Percentiles rank a stretch among this genome's conserved stretches.
phyloP scores from a whole-genome alignment of 2,113 vertebrate genomes.

The Willisornis vidua region DNA sequence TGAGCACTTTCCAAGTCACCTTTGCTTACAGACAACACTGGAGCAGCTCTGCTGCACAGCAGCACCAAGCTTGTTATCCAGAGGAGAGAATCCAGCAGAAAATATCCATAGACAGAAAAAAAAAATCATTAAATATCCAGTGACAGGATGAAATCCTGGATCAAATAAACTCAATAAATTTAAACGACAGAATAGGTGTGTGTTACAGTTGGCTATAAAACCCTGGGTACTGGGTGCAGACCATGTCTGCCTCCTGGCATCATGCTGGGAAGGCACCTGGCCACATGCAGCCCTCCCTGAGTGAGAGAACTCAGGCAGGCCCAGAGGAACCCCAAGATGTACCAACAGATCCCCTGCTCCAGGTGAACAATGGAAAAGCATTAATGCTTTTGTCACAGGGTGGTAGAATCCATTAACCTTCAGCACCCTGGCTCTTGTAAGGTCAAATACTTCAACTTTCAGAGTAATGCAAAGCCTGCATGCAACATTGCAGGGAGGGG shows the following conservation, averaged over 20 bases:
- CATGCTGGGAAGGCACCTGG: background rate
- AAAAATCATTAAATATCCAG: background rate
- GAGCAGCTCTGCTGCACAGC: background rate
- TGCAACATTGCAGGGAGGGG: fast-evolving
- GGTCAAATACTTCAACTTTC: background rate
- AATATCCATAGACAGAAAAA: background rate
- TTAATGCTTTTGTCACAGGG: background rate
- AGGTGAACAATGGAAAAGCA: background rate
- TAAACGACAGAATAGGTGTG: background rate
- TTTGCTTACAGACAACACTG: background rate
- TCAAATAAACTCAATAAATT: background rate
- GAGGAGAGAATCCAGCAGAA: background rate
- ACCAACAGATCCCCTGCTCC: background rate
- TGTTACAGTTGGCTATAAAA: background rate
- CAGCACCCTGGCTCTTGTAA: background rate
- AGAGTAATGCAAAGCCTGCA: background rate
- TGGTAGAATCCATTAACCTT: background rate
- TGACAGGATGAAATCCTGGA: background rate
- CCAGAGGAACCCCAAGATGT: background rate
- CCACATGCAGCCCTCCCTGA: background rate
- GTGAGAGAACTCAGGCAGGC: background rate
- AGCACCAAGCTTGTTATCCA: background rate
- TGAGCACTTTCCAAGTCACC: background rate
- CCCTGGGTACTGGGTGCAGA: background rate
- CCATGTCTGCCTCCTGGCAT: background rate